Percentiles rank a stretch among this genome's conserved stretches.
Conservation (phyloP, 2,797 vertebrate genomes). For the Aplochiton taeniatus region DNA sequence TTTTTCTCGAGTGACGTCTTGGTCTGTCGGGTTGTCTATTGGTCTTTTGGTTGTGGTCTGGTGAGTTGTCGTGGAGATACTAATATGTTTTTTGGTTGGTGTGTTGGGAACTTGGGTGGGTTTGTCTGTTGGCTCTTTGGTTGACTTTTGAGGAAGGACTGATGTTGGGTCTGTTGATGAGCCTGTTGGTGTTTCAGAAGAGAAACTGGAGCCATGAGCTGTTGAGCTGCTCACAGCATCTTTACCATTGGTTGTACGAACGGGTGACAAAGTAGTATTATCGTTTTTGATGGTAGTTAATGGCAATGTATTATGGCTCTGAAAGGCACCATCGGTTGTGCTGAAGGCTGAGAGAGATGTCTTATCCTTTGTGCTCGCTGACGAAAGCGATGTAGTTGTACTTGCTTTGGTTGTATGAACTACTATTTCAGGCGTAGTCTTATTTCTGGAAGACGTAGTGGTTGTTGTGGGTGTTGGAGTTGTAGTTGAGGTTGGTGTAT, state of each 20-base stretch:
- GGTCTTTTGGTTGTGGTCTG: neutral
- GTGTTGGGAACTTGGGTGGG: neutral
- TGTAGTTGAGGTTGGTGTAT: neutral
- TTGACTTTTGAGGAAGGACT: neutral
- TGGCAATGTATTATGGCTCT: neutral
- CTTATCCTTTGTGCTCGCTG: neutral
- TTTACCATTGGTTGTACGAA: neutral
- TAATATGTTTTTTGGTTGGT: no score
- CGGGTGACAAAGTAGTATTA: neutral
- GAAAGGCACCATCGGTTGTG: neutral
- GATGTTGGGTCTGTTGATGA: neutral
- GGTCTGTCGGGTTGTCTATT: neutral
- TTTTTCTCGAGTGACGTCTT: neutral
- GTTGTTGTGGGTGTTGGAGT: neutral
- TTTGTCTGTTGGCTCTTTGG: neutral
- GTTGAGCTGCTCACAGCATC: no score
- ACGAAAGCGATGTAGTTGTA: neutral
- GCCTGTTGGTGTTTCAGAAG: neutral
- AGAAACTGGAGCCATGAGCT: neutral
- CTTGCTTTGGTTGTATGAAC: neutral
- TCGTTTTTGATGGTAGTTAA: neutral
- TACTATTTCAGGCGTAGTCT: neutral
- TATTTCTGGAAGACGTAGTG: neutral
- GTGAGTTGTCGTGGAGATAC: neutral
- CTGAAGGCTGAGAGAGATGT: neutral